These are phyloP conservation scores for Rhinichthys osculus DNA, from an alignment of 2,797 vertebrate species.

Conservation along the genomic window DNA sequence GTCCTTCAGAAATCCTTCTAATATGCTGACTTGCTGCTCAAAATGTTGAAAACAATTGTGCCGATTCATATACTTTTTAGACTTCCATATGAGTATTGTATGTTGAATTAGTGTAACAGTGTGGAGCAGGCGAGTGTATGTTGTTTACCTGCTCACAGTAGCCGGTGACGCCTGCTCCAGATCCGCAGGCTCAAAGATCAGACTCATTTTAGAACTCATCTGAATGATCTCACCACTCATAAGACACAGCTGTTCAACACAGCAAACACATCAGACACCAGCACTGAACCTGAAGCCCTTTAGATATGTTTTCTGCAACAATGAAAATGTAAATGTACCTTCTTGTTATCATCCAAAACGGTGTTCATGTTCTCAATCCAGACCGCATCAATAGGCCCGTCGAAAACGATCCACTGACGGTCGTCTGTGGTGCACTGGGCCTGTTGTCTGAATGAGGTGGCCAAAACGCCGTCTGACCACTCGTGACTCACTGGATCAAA, in stretches of 20 bases:
- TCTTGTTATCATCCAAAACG: conserved; percentile 95
- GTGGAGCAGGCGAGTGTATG: background rate
- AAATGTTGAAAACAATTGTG: background rate
- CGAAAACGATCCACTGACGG: conserved; percentile 94
- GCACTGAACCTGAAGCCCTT: background rate
- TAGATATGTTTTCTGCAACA: background rate
- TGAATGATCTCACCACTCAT: conserved; percentile 99
- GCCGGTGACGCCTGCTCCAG: conserved; percentile 94
- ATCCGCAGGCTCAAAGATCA: conserved; percentile 93
- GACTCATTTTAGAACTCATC: conserved; percentile 94
- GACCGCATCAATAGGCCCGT: conserved; percentile 94
- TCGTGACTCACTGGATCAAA: conserved; percentile 92
- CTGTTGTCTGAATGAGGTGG: conserved; percentile 87
- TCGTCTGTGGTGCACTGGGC: conserved; percentile 82
- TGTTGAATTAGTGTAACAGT: background rate
- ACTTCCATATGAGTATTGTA: background rate
- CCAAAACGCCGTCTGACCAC: conserved; percentile 91
- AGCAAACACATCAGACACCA: conserved; percentile 49
- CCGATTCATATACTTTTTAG: background rate
- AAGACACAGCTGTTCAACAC: conserved; percentile 84
- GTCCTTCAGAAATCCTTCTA: background rate
- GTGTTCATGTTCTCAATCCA: conserved; percentile 99
- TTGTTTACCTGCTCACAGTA: conserved; percentile 90
- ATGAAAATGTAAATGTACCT: conserved; percentile 74
- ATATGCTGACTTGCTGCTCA: background rate